phyloP scores from a whole-genome alignment of 2,888 invertebrate genomes.

The Nesidiocoris tenuis region DNA sequence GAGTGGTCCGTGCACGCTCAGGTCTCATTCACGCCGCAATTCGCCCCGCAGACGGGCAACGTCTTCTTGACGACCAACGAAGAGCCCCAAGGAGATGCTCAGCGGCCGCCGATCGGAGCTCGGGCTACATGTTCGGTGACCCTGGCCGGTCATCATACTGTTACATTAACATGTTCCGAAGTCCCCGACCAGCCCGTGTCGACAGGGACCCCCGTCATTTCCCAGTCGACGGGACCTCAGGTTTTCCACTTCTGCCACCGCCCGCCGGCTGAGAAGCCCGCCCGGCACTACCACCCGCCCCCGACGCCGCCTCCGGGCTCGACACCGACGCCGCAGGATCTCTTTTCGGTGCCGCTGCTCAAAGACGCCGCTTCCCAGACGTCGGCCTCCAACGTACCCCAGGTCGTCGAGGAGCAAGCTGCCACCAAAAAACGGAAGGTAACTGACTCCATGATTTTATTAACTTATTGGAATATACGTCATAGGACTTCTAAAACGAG shows the following conservation, averaged over 20 bases:
- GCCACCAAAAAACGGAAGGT: conserved; percentile 43
- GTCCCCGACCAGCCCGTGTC: conserved; percentile 55
- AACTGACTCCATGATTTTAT: too few relatives aligned
- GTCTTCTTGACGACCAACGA: conserved; percentile 58
- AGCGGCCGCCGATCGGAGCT: conserved; percentile 30
- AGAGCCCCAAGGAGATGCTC: conserved; percentile 55
- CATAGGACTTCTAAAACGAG: too few relatives aligned
- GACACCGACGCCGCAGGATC: conserved; percentile 15
- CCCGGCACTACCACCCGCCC: conserved; percentile 37
- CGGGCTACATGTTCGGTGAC: conserved; percentile 64
- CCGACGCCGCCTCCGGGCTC: conserved; percentile 39
- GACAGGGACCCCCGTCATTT: background rate
- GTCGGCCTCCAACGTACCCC: conserved; percentile 45
- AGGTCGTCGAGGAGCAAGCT: conserved; percentile 41
- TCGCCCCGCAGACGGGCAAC: conserved; percentile 56
- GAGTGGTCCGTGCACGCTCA: conserved; percentile 72
- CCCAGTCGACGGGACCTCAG: conserved; percentile 12
- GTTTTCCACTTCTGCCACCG: conserved; percentile 37
- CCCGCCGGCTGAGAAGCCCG: conserved; percentile 39
- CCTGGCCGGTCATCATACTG: conserved; percentile 53
- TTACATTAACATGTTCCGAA: conserved; percentile 54
- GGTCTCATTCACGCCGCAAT: conserved; percentile 60
- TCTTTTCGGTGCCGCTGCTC: conserved; percentile 4
- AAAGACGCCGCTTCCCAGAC: conserved; percentile 61
- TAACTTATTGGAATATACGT: too few relatives aligned